Evolutionary conservation across 2,113 vertebrate genomes (phyloP), one percentile per base, ranked within the genome.

Genomic region (Misgurnus mizolepis): DNA sequence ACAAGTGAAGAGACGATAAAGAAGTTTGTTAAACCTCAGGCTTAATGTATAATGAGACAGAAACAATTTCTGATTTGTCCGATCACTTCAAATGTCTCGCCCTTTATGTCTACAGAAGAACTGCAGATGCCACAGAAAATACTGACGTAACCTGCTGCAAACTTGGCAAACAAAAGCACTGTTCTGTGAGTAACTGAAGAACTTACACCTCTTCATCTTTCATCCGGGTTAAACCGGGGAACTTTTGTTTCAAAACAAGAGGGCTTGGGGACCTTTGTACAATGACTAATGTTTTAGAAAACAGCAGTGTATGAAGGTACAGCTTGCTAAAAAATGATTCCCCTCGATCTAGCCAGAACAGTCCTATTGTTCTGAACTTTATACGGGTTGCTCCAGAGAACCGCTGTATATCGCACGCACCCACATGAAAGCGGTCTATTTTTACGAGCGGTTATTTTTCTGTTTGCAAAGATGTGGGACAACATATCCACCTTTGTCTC

Each of bases 91-190:
- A 72, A 66, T 15, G 66, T 66, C 50, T 69, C 9, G 15, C 70
- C 34, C 22, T 69, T 67, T 65, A 58, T 64, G 50, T 55, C 60
- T 70, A 72, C 41, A 34, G 73, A 82, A 76, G 45, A 76, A 81
- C 27, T 14, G 62, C 76, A 39, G 43, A 73, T 73, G 76, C 72
- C 58, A 66, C 49, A 18, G 66, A 27, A 67, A 17, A 45, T 50
- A 53, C 61, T 86, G 86, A 88, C 73, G 83, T 77, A 88, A 85
- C 67, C 68, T 22, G 34, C 71, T 85, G 81, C 68, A 88, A 85
- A 58, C 22, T 53, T 61, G 76, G 74, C 56, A 79, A 85, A 77
- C 78, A 74, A 67, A 81, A 43, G 10, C 66, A 45, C 76, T 60
- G 56, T 82, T 77, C 61, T 60, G 17, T 76, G 71, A 71, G 64